Base-by-base conservation (phyloP, 2,888 invertebrate species). In the Lagria hirta region DNA sequence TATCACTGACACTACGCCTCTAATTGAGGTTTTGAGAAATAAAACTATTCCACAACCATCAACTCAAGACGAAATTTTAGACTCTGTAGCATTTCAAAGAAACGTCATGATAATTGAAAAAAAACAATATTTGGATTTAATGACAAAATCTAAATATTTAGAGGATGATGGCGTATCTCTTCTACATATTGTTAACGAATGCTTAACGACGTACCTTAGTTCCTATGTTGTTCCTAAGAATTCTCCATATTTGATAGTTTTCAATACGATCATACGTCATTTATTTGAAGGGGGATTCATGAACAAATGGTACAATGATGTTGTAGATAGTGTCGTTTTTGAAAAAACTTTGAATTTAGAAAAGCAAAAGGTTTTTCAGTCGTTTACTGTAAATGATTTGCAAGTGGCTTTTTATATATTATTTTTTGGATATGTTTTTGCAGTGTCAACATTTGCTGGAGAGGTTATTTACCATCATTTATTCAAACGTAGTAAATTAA, bases 151-250 rank as follows among this genome's bases (percentile, higher is more conserved):
- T 1, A 35, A 55, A 1, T 70, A 62, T 49, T 52, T 65, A 3
- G 48, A 59, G 8, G 41, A 57, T 3, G 58, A 68, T 27, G 70
- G 73, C 11, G 51, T 54, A 8, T 62, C 66, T 3, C 30, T 70
- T 12, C 26, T 76, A 7, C 75, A 76, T 54, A 59, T 75, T 0
- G 64, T 73, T 4, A 47, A 62, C 0, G 73, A 76, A 41, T 76
- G 75, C 51, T 73, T 74, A 1, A 55, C 66, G 10, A 55, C 63
- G 1, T 72, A 67, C 54, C 69, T 69, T 43, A 51, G 76, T 4
- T 58, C 71, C 0, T 75, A 73, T 48, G 62, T 75, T 12, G 60
- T 74, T 3, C 70, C 71, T 1, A 65, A 57, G 26, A 65, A 71
- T 11, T 75, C 73, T 3, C 71, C 74, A 2, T 72, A 69, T 44